Conservation (phyloP, 2,797 vertebrate species). For the Gymnopithys bicolor region DNA sequence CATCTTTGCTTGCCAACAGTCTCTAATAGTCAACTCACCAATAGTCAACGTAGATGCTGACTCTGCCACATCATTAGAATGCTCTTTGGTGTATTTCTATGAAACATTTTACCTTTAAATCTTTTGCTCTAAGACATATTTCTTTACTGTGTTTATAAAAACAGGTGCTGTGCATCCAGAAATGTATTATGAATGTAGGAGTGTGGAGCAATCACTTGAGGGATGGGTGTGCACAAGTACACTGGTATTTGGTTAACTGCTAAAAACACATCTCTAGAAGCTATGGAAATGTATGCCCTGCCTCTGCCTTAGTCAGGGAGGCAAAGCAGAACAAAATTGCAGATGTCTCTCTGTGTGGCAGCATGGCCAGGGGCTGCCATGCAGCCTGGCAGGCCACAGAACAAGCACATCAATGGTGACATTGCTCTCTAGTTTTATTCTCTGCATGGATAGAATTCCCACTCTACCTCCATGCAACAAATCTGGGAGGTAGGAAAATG, state of each 20-base stretch:
- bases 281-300: neutral
- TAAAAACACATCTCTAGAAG: neutral
- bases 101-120: neutral
- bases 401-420: fast-evolving
- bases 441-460: neutral
- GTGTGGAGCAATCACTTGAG: neutral
- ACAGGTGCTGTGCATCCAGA: neutral
- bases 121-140: neutral
- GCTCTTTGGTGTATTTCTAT: neutral
- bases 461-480: neutral
- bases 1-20: neutral
- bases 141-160: neutral
- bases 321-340: neutral
- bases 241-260: neutral
- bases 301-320: neutral
- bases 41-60: neutral
- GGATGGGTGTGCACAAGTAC: neutral
- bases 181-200: neutral
- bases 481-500: neutral
- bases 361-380: neutral
- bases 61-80: neutral
- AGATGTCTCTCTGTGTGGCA: neutral
- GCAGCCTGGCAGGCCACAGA: neutral
- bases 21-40: neutral
- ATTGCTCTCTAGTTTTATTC: neutral